Base-by-base conservation (phyloP, 1,140 invertebrate species). In the Phocides pigmalion region DNA sequence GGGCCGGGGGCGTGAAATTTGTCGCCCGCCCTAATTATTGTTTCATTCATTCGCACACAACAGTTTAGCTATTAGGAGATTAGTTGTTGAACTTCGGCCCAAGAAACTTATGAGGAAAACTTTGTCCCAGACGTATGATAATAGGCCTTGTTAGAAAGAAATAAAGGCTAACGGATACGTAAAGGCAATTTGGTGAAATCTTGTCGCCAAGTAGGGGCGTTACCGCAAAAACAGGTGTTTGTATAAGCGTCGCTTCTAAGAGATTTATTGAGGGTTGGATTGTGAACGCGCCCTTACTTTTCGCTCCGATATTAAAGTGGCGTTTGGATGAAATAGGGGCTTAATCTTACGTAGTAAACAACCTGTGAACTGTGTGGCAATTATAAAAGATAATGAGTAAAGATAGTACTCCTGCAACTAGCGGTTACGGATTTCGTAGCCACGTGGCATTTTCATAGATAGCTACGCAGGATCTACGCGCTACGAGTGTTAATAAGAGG, bases 211-310 rank as follows among this genome's bases (percentile, higher is more conserved):
- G 51, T 41, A 70, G 28, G 64, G 28, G 56, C 63, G 19, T 63
- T 59, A 63, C 56, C 62, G 64, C 75, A 82, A 78, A 75, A 80
- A 80, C 80, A 82, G 75, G 75, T 80, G 79, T 76, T 68, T 69
- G 51, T 63, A 64, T 54, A 66, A 74, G 61, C 39, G 35, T 65
- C 53, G 66, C 47, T 62, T 68, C 64, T 50, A 47, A 66, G 62
- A 62, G 71, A 73, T 73, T 76, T 76, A 73, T 76, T 67, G 62
- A 54, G 68, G 62, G 62, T 44, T 44, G 53, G 53, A 44, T 58
- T 42, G 8, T 28, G 14, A 49, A 20, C 42, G 42, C n/a, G 17
- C 15, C 25, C n/a, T 11, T 42, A 39, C 16, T 54, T 39, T 56
- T 54, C 8, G 3, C 11, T 47, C 19, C n/a, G n/a, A 47, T 22